Evolutionary conservation across 1,140 invertebrate species (phyloP).

Genomic region (Cotesia chilonis): DNA sequence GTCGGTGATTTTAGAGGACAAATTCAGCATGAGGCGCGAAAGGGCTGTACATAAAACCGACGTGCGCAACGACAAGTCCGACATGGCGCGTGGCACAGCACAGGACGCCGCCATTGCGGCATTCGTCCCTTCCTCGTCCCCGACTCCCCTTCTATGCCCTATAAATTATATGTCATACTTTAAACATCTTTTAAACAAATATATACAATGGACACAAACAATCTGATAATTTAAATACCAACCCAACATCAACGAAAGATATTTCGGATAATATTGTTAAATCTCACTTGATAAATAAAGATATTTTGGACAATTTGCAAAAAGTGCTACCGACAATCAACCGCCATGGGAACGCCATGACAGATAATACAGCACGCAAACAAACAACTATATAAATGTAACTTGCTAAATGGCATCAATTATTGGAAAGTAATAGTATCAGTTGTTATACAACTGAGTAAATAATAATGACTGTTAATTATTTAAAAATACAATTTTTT

Average conservation of each 20-base stretch:
- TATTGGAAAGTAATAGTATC: not conserved
- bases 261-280: not conserved
- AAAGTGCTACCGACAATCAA: slow-evolving; percentile 29
- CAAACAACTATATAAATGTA: slow-evolving; percentile 22
- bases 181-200: not conserved
- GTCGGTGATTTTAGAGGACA: slow-evolving; percentile 28
- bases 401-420: slow-evolving; percentile 25
- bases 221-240: not conserved
- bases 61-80: slow-evolving; percentile 51
- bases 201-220: not conserved
- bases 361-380: slow-evolving; percentile 48
- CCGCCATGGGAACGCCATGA: slow-evolving; percentile 53
- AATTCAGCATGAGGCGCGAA: slow-evolving; percentile 29
- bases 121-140: slow-evolving; percentile 41
- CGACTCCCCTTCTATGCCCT: slow-evolving; percentile 31
- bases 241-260: not conserved
- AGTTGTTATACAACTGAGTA: not conserved
- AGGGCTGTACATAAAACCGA: slow-evolving; percentile 35
- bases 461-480: slow-evolving; percentile 11
- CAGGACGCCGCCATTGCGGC: slow-evolving; percentile 56
- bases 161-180: slow-evolving; percentile 38
- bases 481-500: slow-evolving; percentile 5
- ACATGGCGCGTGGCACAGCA: slow-evolving; percentile 59
- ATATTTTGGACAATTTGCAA: slow-evolving; percentile 10
- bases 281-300: not conserved